Evolutionary conservation across 2,888 invertebrate genomes (phyloP), one percentile per base, ranked within the genome.

Genomic region (Tridacna gigas): DNA sequence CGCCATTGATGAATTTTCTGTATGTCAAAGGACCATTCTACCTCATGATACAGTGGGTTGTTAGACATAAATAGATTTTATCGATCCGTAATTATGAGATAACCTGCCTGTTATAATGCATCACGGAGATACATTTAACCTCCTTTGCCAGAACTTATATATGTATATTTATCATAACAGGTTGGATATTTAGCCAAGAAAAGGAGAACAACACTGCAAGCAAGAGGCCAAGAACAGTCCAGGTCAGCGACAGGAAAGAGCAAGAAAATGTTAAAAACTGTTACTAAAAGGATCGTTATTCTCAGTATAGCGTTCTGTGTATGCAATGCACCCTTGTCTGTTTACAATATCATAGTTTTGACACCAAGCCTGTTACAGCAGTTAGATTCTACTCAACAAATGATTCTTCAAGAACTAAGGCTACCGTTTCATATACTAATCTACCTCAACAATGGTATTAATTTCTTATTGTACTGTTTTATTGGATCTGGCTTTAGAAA

Each of bases 401-500:
- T 69, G 3, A 25, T 85, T 0, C 56, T 67, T 12, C 60, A 63
- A 22, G 84, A 79, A 25, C 26, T 75, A 25, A 74, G 88, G 60
- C 48, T 83, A 37, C 78, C 79, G 0, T 85, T 83, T 22, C 86
- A 86, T 71, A 26, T 86, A 22, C 25, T 85, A n/a, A 88, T 89
- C 84, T 89, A 83, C 74, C 22, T 86, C 11, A 89, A 89, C 69
- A 89, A 89, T 74, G 82, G 86, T 0, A 75, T 86, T 22, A 89
- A 89, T 71, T 89, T 88, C 37, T 63, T 88, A 9, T 26, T 88
- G 28, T 89, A 89, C 65, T 86, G 88, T 77, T 61, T 86, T 67
- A 88, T 86, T 51, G 88, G 86, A 0, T 83, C 82, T 0, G 83
- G 86, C 1, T 89, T 89, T 63, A 73, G 89, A 37, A 82, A 83